These are phyloP conservation scores for Grallaria varia DNA, from an alignment of 2,113 vertebrate species.

Conservation along the genomic window DNA sequence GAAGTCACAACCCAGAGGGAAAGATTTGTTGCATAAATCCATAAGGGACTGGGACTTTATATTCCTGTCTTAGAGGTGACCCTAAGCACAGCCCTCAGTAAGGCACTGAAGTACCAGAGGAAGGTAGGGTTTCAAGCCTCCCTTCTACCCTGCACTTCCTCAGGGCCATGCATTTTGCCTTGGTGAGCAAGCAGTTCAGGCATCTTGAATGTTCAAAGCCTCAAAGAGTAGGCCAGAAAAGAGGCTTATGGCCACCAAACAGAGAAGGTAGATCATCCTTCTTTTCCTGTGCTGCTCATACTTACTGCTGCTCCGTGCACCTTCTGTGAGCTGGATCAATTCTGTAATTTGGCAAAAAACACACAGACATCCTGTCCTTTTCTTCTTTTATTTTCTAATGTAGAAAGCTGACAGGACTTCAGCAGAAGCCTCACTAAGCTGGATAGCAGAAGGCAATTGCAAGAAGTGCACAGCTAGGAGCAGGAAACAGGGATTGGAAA, in stretches of 20 bases:
- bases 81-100: background rate
- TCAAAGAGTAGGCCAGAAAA: background rate
- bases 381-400: background rate
- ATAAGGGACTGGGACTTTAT: background rate
- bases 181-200: background rate
- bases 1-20: background rate
- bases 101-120: background rate
- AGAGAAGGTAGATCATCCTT: background rate
- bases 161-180: background rate
- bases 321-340: background rate
- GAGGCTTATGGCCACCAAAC: background rate
- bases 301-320: background rate
- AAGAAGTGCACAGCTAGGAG: background rate
- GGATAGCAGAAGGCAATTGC: background rate
- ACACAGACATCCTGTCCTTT: fast-evolving
- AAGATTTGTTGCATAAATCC: background rate
- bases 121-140: background rate
- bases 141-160: background rate
- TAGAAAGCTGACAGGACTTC: background rate
- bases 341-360: background rate
- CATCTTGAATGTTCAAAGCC: background rate
- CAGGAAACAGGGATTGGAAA: background rate
- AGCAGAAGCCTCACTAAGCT: background rate
- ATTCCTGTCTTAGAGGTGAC: background rate
- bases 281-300: background rate